Conservation (phyloP, 2,113 vertebrate genomes). For the Oceanodroma tethys region DNA sequence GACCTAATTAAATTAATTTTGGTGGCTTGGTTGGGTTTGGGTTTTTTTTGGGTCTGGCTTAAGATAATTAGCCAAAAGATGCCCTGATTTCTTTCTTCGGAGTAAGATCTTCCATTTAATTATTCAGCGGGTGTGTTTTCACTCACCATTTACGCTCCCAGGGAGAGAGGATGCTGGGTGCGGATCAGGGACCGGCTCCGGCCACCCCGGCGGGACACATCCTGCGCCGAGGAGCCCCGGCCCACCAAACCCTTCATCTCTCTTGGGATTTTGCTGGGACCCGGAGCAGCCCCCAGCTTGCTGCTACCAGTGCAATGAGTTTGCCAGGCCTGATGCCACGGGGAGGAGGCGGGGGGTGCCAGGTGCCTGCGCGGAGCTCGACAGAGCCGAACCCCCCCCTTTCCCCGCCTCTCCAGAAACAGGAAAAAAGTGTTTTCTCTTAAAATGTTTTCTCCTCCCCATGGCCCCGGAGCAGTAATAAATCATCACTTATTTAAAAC, state of each 20-base stretch:
- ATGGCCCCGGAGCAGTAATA: neutral
- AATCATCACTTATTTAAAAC: conserved; percentile 7
- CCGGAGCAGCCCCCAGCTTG: neutral
- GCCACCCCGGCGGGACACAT: neutral
- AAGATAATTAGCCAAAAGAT: conserved; percentile 29
- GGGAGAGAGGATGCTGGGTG: accelerated
- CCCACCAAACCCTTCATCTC: neutral
- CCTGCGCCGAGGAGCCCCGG: neutral
- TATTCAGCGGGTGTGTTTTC: neutral
- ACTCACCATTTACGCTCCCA: accelerated
- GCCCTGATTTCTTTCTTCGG: conserved; percentile 14
- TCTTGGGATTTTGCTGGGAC: neutral
- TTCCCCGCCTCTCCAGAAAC: neutral
- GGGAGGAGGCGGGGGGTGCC: neutral
- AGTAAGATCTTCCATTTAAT: neutral
- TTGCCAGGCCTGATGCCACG: neutral
- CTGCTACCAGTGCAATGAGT: neutral
- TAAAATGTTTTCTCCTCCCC: neutral
- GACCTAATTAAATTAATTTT: conserved; percentile 32
- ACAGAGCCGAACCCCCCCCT: accelerated
- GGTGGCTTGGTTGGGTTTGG: neutral
- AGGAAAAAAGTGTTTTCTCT: neutral
- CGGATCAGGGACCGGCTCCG: accelerated
- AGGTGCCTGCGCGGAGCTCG: accelerated
- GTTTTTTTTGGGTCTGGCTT: neutral